Evolutionary conservation across 2,797 vertebrate species (phyloP).

Genomic region (Molossus alvarezi): DNA sequence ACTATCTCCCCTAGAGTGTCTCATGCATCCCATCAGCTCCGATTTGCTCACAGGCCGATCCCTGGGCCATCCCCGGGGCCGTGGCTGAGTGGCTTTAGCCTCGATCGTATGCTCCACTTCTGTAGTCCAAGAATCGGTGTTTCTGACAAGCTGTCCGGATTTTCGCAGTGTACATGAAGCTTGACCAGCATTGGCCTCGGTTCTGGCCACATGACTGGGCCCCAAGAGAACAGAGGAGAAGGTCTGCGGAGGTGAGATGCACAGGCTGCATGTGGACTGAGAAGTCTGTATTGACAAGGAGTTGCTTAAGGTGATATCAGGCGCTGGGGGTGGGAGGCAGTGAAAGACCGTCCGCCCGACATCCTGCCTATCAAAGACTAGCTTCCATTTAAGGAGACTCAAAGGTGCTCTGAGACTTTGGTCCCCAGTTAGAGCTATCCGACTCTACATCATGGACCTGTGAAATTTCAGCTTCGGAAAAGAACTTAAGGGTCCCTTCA

Average conservation of each 20-base stretch:
- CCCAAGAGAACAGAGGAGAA: background rate
- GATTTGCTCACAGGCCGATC: background rate
- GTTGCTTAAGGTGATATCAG: background rate
- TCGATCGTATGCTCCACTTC: background rate
- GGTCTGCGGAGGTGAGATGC: background rate
- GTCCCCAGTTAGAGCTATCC: background rate
- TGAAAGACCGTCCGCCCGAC: background rate
- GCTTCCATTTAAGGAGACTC: background rate
- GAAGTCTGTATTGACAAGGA: background rate
- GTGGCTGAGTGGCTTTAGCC: background rate
- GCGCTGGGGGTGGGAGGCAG: fast-evolving
- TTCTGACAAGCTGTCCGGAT: background rate
- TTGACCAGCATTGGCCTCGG: background rate
- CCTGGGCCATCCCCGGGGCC: too few relatives aligned
- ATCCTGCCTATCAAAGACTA: background rate
- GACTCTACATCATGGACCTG: background rate
- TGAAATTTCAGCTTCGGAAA: conserved; percentile 25
- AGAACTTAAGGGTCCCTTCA: background rate
- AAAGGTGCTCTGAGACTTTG: background rate
- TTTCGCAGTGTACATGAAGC: background rate
- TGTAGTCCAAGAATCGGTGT: background rate
- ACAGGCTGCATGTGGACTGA: background rate
- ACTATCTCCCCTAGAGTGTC: background rate
- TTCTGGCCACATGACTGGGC: background rate
- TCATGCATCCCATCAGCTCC: background rate